Evolutionary conservation across 2,113 vertebrate genomes (phyloP), one percentile per base, ranked within the genome.

Genomic region (Oreochromis aureus): DNA sequence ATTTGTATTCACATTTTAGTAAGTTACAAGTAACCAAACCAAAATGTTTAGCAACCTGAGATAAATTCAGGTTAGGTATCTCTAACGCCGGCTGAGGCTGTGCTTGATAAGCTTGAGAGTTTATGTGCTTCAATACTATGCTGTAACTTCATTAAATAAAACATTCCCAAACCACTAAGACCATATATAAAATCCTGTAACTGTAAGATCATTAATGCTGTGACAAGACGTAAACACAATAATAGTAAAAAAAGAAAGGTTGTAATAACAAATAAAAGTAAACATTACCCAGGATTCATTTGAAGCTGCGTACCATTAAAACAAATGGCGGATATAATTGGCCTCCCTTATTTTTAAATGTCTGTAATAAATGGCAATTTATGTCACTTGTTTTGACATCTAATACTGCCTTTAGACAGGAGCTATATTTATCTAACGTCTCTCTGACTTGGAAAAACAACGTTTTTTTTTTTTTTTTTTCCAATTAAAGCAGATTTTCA

Each of bases 251-350:
- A 36, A 66, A 48, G 32, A 58, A 76, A 30, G 6, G 51, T 8
- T 56, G 19, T 66, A 15, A 87, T 51, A 83, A 71, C 48, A 63
- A 73, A 58, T 66, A 27, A 81, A 83, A 76, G 27, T 3, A 10
- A 81, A 55, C 27, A 30, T 82, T 32, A 66, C 51, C 18, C 22
- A 41, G 48, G 63, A 87, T 85, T 27, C 30, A n/a, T 85, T 80
- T 44, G 19, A 61, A 79, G 15, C 34, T 22, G 18, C 10, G 6
- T 19, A 46, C 30, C 34, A 53, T 87, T 59, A 86, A 80, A 86
- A 86, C 59, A 89, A 92, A 85, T 51, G 83, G 27, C 19, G 36
- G 71, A 88, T 80, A 80, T 91, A 86, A 89, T 92, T 79, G 59
- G 59, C 85, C 78, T 73, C 46, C 39, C 30, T 85, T 86, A 32